These are phyloP conservation scores for Branchinecta lindahli DNA, from an alignment of 1,140 invertebrate species.

Conservation along the genomic window DNA sequence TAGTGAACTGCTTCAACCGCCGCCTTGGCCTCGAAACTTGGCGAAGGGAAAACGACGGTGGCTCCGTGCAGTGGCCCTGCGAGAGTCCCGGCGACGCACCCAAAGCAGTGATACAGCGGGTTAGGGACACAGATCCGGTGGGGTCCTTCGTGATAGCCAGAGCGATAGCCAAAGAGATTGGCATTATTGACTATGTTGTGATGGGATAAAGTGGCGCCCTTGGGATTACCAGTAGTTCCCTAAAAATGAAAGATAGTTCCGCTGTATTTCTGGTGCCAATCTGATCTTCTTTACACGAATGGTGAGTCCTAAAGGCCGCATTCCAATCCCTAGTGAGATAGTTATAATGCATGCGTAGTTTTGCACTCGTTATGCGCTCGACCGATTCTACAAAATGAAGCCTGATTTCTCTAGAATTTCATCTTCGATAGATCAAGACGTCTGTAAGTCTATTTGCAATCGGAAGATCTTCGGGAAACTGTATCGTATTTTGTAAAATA, in stretches of 20 bases:
- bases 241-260: constrained; percentile 28
- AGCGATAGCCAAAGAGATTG: constrained; percentile 43
- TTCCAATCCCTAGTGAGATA: too few species aligned
- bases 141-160: constrained; percentile 37
- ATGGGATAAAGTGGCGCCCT: constrained; percentile 69
- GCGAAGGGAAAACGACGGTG: constrained; percentile 50
- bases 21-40: constrained; percentile 47
- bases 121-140: constrained; percentile 54
- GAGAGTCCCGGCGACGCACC: constrained; percentile 52
- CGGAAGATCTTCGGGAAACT: too few species aligned
- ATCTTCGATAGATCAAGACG: too few species aligned
- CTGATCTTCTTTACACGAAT: too few species aligned
- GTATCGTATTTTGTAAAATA: too few species aligned
- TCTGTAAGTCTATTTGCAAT: too few species aligned
- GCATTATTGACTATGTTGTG: constrained; percentile 72
- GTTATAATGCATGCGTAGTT: too few species aligned
- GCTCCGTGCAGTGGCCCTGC: constrained; percentile 44
- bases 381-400: too few species aligned
- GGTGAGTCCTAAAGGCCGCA: too few species aligned
- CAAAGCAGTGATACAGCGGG: constrained; percentile 85
- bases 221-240: constrained; percentile 72
- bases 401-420: too few species aligned
- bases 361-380: too few species aligned
- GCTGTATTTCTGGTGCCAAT: constrained; percentile 6
- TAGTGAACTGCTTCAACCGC: constrained; percentile 46